Conservation (phyloP, 2,113 vertebrate species). For the Proteles cristata region DNA sequence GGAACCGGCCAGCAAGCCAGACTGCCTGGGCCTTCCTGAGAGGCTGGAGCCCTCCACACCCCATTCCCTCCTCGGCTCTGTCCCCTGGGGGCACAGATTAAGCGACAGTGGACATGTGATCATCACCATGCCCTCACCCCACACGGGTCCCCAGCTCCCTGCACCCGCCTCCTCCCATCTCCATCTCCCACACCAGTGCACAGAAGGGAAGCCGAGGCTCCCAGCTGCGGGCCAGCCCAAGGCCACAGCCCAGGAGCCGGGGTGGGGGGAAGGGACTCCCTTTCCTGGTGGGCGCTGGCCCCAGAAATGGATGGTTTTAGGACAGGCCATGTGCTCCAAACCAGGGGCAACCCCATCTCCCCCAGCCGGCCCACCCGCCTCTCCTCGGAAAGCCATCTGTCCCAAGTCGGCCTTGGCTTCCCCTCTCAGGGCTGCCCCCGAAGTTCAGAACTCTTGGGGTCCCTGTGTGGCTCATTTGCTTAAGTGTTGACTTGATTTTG, state of each 20-base stretch:
- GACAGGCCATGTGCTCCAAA: not conserved
- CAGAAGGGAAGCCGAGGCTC: not conserved
- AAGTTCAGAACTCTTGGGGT: not conserved
- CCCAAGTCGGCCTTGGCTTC: not conserved
- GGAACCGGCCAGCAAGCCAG: rapidly evolving
- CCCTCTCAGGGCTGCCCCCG: no score
- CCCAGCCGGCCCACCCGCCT: not conserved
- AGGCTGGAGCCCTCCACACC: rapidly evolving
- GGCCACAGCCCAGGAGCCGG: not conserved
- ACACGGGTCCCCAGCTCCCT: not conserved
- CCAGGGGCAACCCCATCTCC: not conserved
- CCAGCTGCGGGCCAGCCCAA: not conserved
- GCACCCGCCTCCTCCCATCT: not conserved
- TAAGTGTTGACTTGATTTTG: no score
- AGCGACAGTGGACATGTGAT: constrained; percentile 69
- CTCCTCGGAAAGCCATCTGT: no score
- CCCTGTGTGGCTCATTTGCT: no score
- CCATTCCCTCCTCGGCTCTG: rapidly evolving
- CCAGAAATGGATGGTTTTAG: not conserved
- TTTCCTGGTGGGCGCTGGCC: not conserved
- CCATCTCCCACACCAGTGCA: not conserved
- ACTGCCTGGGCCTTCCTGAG: not conserved
- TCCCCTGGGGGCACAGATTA: constrained; percentile 63
- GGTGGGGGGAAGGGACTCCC: not conserved
- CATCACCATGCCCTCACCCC: not conserved